Conservation (phyloP, 2,888 invertebrate species). For the Stenodera caucasica region DNA sequence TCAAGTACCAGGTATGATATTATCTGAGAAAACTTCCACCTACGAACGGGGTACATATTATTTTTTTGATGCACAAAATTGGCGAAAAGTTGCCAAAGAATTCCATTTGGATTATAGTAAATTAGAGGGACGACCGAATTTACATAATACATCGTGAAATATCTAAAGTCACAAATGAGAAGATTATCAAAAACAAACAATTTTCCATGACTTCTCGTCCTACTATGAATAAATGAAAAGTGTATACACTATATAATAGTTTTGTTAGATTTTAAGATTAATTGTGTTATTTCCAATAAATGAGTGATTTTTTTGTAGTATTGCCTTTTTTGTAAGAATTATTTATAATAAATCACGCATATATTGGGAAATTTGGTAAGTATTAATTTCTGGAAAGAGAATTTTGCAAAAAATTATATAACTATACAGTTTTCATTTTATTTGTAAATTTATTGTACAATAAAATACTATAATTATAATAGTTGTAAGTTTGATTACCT, state of each 20-base stretch:
- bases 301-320: slow-evolving; percentile 29
- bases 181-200: slow-evolving; percentile 19
- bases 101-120: slow-evolving; percentile 99
- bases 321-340: background rate
- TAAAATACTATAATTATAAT: slow-evolving; percentile 44
- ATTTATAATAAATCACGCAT: slow-evolving; percentile 30
- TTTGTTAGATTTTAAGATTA: slow-evolving; percentile 40
- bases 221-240: slow-evolving; percentile 54
- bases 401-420: slow-evolving; percentile 49
- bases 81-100: slow-evolving; percentile 99
- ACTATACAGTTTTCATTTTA: slow-evolving; percentile 56
- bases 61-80: slow-evolving; percentile 98
- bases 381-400: slow-evolving; percentile 45
- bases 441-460: slow-evolving; percentile 56
- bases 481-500: too few species aligned
- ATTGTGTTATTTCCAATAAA: slow-evolving; percentile 36
- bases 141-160: slow-evolving; percentile 39
- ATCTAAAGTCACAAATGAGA: background rate
- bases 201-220: slow-evolving; percentile 44
- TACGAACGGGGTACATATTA: slow-evolving; percentile 99
- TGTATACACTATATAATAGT: slow-evolving; percentile 51
- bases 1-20: slow-evolving; percentile 92
- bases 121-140: slow-evolving; percentile 86
- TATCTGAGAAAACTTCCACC: slow-evolving; percentile 91
- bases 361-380: slow-evolving; percentile 49